Conservation (phyloP, 2,888 invertebrate species). For the Caenorhabditis sp. region DNA sequence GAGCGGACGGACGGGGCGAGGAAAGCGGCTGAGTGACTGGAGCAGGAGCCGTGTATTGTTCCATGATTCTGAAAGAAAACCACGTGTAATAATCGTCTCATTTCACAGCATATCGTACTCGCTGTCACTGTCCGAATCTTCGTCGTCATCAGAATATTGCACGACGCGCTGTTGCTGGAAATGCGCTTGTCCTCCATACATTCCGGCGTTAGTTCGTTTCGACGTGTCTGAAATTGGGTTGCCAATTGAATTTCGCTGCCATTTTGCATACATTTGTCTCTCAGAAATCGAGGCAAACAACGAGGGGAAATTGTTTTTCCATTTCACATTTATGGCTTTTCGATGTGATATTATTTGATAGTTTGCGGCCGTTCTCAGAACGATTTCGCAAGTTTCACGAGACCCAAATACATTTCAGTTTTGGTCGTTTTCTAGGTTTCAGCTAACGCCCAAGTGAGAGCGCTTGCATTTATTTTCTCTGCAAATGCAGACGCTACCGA, state of each 20-base stretch:
- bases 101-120: slow-evolving; percentile 20
- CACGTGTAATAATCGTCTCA: too few relatives aligned
- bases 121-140: slow-evolving; percentile 60
- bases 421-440: background rate
- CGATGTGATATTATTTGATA: slow-evolving; percentile 8
- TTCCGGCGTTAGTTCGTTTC: slow-evolving; percentile 36
- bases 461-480: too few relatives aligned
- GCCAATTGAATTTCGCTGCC: slow-evolving; percentile 10
- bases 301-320: background rate
- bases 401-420: too few relatives aligned
- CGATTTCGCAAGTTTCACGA: slow-evolving; percentile 3
- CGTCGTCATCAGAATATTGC: slow-evolving; percentile 60
- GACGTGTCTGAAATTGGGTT: slow-evolving; percentile 53
- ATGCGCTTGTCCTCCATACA: slow-evolving; percentile 27
- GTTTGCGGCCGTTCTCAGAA: background rate
- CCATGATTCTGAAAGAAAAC: slow-evolving; percentile 28
- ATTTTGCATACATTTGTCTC: slow-evolving; percentile 29
- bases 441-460: too few relatives aligned
- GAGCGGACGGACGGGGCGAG: slow-evolving; percentile 34
- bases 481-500: background rate
- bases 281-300: slow-evolving; percentile 2
- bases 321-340: slow-evolving; percentile 12
- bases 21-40: slow-evolving; percentile 1
- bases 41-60: slow-evolving; percentile 14
- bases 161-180: slow-evolving; percentile 53